phyloP scores from a whole-genome alignment of 2,888 invertebrate species.

The Leptopilina myrica region DNA sequence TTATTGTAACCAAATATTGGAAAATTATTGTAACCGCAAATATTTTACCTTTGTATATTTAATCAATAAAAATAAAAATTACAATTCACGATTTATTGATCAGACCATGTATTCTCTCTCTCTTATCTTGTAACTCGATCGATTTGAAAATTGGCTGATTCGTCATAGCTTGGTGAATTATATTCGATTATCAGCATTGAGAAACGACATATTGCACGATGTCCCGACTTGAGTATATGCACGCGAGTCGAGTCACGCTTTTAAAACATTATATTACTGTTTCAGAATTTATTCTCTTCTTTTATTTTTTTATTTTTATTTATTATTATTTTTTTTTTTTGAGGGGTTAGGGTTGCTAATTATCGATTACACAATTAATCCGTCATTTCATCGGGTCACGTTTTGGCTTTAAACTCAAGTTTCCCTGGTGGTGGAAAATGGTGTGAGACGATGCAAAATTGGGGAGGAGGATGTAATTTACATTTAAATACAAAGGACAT shows the following conservation, averaged over 20 bases:
- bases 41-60: too few species aligned
- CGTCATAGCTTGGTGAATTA: conserved; percentile 74
- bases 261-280: conserved; percentile 61
- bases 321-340: too few species aligned
- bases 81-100: conserved; percentile 60
- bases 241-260: conserved; percentile 73
- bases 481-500: not conserved
- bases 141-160: conserved; percentile 75
- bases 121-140: conserved; percentile 73
- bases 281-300: conserved; percentile 48
- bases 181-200: conserved; percentile 73
- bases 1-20: too few species aligned
- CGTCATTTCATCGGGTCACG: conserved; percentile 46
- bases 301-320: too few species aligned
- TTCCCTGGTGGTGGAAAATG: too few species aligned
- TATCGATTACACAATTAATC: conserved; percentile 72
- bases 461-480: not conserved
- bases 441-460: too few species aligned
- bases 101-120: conserved; percentile 69
- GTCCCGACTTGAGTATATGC: conserved; percentile 57
- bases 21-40: too few species aligned
- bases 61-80: not conserved
- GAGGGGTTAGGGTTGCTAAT: conserved; percentile 58
- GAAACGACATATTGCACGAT: conserved; percentile 69
- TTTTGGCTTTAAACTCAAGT: conserved; percentile 7